phyloP scores from a whole-genome alignment of 2,888 invertebrate species.

The Melinopterus prodromus region DNA sequence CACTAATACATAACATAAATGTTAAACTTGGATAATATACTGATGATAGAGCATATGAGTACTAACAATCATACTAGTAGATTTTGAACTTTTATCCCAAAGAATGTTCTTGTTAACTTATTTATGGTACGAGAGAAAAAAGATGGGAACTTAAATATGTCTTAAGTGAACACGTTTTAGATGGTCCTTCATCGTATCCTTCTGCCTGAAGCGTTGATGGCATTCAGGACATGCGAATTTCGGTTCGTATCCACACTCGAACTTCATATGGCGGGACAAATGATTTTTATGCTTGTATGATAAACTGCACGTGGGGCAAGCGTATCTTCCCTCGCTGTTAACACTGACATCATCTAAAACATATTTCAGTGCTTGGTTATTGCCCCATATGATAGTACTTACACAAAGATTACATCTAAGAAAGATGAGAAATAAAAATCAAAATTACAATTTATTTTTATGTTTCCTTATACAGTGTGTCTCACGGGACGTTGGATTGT shows the following conservation, averaged over 20 bases:
- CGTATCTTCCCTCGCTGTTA: background rate
- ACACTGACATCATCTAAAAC: background rate
- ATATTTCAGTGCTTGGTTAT: background rate
- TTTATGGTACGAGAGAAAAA: too few species aligned
- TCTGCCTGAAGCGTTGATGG: background rate
- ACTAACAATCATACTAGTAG: too few species aligned
- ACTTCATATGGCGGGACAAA: constrained; percentile 28
- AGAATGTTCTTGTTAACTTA: background rate
- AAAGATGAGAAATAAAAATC: too few species aligned
- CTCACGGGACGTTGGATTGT: too few species aligned
- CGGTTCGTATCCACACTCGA: constrained; percentile 28
- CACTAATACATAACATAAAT: too few species aligned
- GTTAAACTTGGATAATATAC: too few species aligned
- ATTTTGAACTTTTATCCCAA: too few species aligned
- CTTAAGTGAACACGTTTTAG: background rate
- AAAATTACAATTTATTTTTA: too few species aligned
- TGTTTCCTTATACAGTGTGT: too few species aligned
- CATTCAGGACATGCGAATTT: constrained; percentile 27
- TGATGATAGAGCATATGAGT: too few species aligned
- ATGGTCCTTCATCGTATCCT: background rate
- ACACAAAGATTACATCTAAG: too few species aligned
- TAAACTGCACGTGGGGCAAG: background rate
- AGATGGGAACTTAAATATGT: background rate
- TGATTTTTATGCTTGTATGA: constrained; percentile 4
- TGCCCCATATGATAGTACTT: too few species aligned